These are phyloP conservation scores for Rhinopithecus roxellana DNA, from an alignment of 2,113 vertebrate genomes.

Conservation along the genomic window DNA sequence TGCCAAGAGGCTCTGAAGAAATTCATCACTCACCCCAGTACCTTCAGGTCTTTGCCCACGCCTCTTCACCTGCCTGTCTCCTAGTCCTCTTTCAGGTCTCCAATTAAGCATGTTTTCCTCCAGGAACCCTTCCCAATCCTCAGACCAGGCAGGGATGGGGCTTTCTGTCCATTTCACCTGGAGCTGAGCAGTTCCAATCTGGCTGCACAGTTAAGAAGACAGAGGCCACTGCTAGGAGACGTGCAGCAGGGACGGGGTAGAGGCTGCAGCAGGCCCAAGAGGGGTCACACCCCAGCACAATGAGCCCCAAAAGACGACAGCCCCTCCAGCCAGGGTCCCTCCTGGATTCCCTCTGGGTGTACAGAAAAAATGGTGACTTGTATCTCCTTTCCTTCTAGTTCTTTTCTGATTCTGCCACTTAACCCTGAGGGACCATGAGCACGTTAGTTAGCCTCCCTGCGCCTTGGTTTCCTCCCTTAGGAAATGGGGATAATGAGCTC, in stretches of 20 bases:
- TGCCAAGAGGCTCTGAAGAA: not conserved
- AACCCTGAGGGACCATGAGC: not conserved
- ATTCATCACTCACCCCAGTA: not conserved
- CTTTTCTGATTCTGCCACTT: not conserved
- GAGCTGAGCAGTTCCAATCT: not conserved
- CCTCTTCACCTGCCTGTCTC: not conserved
- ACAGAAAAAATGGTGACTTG: not conserved
- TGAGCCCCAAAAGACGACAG: no score
- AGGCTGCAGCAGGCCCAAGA: not conserved
- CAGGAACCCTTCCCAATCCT: not conserved
- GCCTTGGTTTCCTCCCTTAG: not conserved
- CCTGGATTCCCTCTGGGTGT: not conserved
- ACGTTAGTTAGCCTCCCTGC: not conserved
- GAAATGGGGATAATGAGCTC: not conserved
- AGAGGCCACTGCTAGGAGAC: not conserved
- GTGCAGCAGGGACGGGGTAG: not conserved
- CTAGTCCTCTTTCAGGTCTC: not conserved
- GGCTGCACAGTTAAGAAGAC: no score
- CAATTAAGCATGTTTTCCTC: not conserved
- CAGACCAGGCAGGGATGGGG: accelerated
- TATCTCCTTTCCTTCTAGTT: not conserved
- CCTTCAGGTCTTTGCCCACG: not conserved
- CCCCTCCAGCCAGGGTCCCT: not conserved
- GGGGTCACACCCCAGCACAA: not conserved
- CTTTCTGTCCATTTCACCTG: no score